Evolutionary conservation across 2,113 vertebrate species (phyloP).

Genomic region (Polypterus bichir): DNA sequence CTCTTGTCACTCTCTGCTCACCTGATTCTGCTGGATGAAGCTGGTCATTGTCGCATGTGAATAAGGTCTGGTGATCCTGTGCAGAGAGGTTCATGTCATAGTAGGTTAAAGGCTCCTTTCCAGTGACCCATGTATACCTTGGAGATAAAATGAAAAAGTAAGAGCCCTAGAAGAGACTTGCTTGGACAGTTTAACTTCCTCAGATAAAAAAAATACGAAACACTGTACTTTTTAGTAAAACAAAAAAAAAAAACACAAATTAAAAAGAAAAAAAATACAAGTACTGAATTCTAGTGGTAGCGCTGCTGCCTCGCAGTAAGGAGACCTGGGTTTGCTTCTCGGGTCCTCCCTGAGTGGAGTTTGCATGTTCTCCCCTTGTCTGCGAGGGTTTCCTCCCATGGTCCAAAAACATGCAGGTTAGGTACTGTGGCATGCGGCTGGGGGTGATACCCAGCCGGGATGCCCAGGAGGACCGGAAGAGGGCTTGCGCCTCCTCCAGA

Average conservation of each 20-base stretch:
- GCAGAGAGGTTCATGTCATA: constrained; percentile 98
- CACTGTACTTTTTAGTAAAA: not conserved
- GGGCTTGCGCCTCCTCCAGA: too few species aligned
- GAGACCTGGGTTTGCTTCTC: too few species aligned
- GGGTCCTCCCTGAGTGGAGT: too few species aligned
- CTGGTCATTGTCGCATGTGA: constrained; percentile 84
- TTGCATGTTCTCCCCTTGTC: too few species aligned
- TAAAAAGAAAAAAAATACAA: constrained; percentile 1
- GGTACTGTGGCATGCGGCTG: too few species aligned
- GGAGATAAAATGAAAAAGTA: constrained; percentile 16
- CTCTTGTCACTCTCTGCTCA: constrained; percentile 24
- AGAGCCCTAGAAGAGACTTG: not conserved
- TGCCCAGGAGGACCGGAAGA: too few species aligned
- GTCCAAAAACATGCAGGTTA: too few species aligned
- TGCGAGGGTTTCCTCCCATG: too few species aligned
- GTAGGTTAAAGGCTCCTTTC: constrained; percentile 91
- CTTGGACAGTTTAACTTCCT: not conserved
- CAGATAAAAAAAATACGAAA: not conserved
- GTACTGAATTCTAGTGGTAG: too few species aligned
- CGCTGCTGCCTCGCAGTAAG: too few species aligned
- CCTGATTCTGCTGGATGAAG: constrained; percentile 83
- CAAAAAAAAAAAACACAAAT: constrained; percentile 14
- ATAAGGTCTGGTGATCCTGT: constrained; percentile 96
- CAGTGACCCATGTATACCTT: constrained; percentile 96
- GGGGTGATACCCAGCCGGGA: too few species aligned